Conservation (phyloP, 2,797 vertebrate genomes). For the Danionella dracula region DNA sequence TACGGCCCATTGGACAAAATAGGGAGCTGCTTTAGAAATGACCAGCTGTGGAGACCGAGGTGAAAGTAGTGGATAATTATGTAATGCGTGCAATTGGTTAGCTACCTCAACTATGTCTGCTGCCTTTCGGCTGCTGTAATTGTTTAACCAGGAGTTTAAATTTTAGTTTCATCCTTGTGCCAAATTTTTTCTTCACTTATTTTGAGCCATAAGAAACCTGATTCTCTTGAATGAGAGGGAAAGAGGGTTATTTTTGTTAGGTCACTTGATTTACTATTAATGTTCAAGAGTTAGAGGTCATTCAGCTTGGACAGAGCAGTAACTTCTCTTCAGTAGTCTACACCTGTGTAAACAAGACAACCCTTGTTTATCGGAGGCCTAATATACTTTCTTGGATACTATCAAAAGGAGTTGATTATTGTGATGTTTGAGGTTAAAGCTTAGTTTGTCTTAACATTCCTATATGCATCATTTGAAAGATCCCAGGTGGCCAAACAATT, state of each 20-base stretch:
- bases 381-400: constrained; percentile 45
- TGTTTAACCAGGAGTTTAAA: constrained; percentile 11
- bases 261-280: constrained; percentile 58
- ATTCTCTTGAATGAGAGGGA: constrained; percentile 30
- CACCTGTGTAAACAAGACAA: constrained; percentile 70
- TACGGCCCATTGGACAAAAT: constrained; percentile 44
- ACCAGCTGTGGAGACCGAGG: constrained; percentile 46
- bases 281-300: constrained; percentile 48
- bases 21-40: constrained; percentile 34
- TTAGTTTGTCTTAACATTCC: background rate
- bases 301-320: constrained; percentile 58
- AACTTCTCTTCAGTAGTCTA: constrained; percentile 58
- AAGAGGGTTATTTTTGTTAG: constrained; percentile 51
- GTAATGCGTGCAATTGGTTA: constrained; percentile 27
- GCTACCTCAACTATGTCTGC: constrained; percentile 39
- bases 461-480: constrained; percentile 34
- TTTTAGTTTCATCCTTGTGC: constrained; percentile 27
- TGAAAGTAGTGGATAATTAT: constrained; percentile 44
- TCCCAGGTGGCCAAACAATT: constrained; percentile 42
- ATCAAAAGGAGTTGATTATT: constrained; percentile 16
- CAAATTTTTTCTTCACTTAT: too few species aligned
- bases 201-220: constrained; percentile 60
- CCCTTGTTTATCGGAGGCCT: constrained; percentile 57
- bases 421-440: constrained; percentile 38
- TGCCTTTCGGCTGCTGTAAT: constrained; percentile 39